Evolutionary conservation across 2,888 invertebrate genomes (phyloP).

Genomic region (Cataglyphis cursor): DNA sequence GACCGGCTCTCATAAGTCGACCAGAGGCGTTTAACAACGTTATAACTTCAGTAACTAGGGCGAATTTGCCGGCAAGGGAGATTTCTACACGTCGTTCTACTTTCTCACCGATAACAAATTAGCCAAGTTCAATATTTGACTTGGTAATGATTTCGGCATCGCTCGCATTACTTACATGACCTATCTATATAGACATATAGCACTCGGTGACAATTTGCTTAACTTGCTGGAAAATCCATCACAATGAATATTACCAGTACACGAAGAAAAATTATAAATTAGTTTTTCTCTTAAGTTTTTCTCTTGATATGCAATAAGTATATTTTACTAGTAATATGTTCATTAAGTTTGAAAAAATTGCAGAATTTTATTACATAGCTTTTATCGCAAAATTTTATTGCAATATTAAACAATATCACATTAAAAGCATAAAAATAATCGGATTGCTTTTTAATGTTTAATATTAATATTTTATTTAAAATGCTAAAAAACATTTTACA

Average conservation of each 20-base stretch:
- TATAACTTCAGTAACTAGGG: slow-evolving; percentile 81
- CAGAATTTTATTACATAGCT: background rate
- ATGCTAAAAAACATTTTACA: slow-evolving; percentile 7
- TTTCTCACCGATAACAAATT: slow-evolving; percentile 74
- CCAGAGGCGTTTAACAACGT: slow-evolving; percentile 79
- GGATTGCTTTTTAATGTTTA: background rate
- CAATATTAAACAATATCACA: background rate
- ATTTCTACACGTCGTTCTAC: slow-evolving; percentile 69
- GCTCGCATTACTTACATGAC: slow-evolving; percentile 46
- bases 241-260: slow-evolving; percentile 22
- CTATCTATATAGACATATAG: slow-evolving; percentile 32
- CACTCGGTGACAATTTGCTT: slow-evolving; percentile 39
- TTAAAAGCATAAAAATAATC: background rate
- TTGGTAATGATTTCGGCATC: slow-evolving; percentile 69
- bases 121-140: slow-evolving; percentile 76
- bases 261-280: slow-evolving; percentile 14
- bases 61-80: slow-evolving; percentile 76
- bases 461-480: background rate
- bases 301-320: background rate
- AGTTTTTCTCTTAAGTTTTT: background rate
- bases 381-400: background rate
- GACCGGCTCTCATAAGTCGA: slow-evolving; percentile 74
- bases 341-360: background rate
- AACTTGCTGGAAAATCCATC: slow-evolving; percentile 44
- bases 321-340: background rate